A percentile compares a stretch with the other conserved stretches of the same genome.
phyloP scores from a whole-genome alignment of 2,797 vertebrate genomes.

The Sebastes steindachneri region DNA sequence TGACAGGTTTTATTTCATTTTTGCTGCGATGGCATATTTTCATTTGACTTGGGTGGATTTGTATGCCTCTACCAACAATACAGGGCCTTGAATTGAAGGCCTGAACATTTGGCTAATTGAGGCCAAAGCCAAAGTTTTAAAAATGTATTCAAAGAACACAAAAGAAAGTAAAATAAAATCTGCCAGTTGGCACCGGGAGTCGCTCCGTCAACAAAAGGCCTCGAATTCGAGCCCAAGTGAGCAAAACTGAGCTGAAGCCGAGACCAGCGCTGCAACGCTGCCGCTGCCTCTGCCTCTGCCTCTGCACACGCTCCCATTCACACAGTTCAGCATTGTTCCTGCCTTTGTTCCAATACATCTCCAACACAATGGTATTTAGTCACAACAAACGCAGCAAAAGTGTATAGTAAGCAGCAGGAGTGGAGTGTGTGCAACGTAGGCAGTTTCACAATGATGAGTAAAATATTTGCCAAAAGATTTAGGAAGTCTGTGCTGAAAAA shows the following conservation, averaged over 20 bases:
- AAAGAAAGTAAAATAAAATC: constrained; percentile 70
- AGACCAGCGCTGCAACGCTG: constrained; percentile 15
- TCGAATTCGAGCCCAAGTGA: constrained; percentile 54
- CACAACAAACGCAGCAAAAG: constrained; percentile 57
- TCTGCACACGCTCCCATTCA: constrained; percentile 60
- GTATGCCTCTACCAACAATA: constrained; percentile 47
- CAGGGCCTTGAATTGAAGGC: constrained; percentile 64
- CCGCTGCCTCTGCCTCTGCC: constrained; percentile 17
- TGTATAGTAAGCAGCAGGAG: constrained; percentile 61
- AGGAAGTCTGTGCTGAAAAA: constrained; percentile 28
- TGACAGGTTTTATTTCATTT: constrained; percentile 29
- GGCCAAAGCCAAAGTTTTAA: constrained; percentile 78
- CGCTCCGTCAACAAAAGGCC: constrained; percentile 62
- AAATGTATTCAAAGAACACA: constrained; percentile 76
- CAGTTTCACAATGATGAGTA: constrained; percentile 52
- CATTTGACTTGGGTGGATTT: constrained; percentile 36
- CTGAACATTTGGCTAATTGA: constrained; percentile 74
- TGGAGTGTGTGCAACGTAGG: constrained; percentile 37
- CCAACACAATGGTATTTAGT: constrained; percentile 64
- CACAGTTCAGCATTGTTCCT: constrained; percentile 61
- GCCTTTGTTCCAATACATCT: constrained; percentile 60
- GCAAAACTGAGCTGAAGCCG: constrained; percentile 57
- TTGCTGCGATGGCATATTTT: constrained; percentile 34
- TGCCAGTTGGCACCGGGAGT: constrained; percentile 71
- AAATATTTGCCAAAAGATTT: constrained; percentile 57